Conservation (phyloP, 1,140 invertebrate genomes). For the Hylyphantes graminicola region DNA sequence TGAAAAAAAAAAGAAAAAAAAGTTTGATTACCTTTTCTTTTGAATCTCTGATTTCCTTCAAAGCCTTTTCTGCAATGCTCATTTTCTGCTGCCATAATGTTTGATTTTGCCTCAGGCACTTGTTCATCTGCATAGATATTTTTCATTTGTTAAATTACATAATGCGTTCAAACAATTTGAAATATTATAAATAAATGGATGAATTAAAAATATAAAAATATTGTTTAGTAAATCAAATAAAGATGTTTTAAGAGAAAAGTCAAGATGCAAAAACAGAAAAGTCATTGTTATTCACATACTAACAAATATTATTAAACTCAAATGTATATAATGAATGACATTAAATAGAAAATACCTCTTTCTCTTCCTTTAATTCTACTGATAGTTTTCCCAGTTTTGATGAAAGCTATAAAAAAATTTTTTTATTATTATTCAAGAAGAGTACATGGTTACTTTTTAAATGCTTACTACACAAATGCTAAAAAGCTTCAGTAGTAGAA, state of each 20-base stretch:
- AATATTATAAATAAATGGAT: neutral
- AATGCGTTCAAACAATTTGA: neutral
- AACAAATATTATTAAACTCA: neutral
- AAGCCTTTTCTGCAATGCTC: conserved; percentile 74
- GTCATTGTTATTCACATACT: neutral
- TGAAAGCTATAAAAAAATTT: conserved; percentile 37
- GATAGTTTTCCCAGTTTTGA: conserved; percentile 56
- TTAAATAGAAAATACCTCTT: conserved; percentile 52
- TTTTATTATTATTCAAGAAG: neutral
- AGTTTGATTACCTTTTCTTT: conserved; percentile 72
- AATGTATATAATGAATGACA: neutral
- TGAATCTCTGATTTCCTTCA: conserved; percentile 70
- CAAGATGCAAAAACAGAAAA: neutral
- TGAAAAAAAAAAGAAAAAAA: neutral
- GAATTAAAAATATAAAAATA: neutral
- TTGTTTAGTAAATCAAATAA: neutral
- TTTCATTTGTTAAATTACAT: neutral
- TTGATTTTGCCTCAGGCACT: conserved; percentile 82
- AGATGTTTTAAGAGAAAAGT: neutral
- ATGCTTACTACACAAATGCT: too few species aligned
- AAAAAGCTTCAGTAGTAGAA: too few species aligned
- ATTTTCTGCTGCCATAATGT: conserved; percentile 79
- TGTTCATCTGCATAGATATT: conserved; percentile 67
- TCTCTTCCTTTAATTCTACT: conserved; percentile 62
- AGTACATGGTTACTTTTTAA: neutral